These are phyloP conservation scores for Hyposmocoma kahamanoa DNA, from an alignment of 1,140 invertebrate species.

Conservation along the genomic window DNA sequence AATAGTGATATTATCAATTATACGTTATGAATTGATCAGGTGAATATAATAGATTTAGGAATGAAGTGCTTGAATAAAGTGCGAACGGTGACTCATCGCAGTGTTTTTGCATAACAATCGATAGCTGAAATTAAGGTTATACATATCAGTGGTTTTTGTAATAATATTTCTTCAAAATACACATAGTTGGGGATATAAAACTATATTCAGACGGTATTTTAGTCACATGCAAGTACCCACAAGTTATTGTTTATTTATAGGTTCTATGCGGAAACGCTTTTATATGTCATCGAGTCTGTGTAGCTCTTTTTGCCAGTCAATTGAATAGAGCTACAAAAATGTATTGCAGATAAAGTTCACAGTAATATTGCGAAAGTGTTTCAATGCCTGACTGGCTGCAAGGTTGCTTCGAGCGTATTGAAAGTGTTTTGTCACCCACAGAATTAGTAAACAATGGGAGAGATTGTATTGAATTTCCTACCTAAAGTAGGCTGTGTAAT, in stretches of 20 bases:
- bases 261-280: slow-evolving; percentile 53
- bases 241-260: slow-evolving; percentile 64
- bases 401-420: slow-evolving; percentile 61
- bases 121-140: slow-evolving; percentile 70
- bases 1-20: slow-evolving; percentile 35
- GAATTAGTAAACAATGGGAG: slow-evolving; percentile 51
- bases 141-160: slow-evolving; percentile 62
- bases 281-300: slow-evolving; percentile 58
- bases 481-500: slow-evolving; percentile 15
- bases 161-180: slow-evolving; percentile 43
- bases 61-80: slow-evolving; percentile 31
- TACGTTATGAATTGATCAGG: slow-evolving; percentile 41
- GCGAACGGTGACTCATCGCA: slow-evolving; percentile 42
- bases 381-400: slow-evolving; percentile 56
- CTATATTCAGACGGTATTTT: slow-evolving; percentile 31
- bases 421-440: slow-evolving; percentile 48
- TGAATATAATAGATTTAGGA: slow-evolving; percentile 35
- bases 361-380: slow-evolving; percentile 57
- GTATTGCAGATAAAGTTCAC: slow-evolving; percentile 44
- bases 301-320: slow-evolving; percentile 44
- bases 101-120: slow-evolving; percentile 73
- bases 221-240: slow-evolving; percentile 35
- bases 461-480: slow-evolving; percentile 48
- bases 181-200: slow-evolving; percentile 36
- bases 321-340: slow-evolving; percentile 32